These are phyloP conservation scores for Corythucha ciliata DNA, from an alignment of 2,888 invertebrate species.

Conservation along the genomic window DNA sequence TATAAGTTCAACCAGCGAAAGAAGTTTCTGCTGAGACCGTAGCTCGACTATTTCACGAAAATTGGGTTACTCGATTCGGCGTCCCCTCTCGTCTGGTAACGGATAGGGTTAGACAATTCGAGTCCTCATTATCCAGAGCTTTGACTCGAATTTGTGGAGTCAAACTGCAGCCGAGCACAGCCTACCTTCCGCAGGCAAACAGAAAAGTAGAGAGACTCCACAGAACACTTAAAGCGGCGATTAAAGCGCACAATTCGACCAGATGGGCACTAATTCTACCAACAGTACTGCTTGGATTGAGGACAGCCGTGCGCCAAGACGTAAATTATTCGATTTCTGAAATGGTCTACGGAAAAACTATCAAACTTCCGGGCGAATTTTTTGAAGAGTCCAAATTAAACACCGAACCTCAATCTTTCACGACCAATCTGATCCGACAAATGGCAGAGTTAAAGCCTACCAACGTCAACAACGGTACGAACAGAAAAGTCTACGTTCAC, in stretches of 20 bases:
- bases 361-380: constrained; percentile 9
- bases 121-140: constrained; percentile 30
- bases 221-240: constrained; percentile 13
- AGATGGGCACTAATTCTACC: constrained; percentile 17
- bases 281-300: constrained; percentile 17
- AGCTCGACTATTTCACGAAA: constrained; percentile 37
- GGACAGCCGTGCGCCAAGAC: constrained; percentile 14
- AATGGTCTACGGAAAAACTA: constrained; percentile 8
- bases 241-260: constrained; percentile 3
- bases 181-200: constrained; percentile 25
- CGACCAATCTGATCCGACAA: too few species aligned
- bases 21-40: constrained; percentile 41
- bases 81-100: constrained; percentile 38
- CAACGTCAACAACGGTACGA: too few species aligned
- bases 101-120: constrained; percentile 41
- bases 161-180: constrained; percentile 34
- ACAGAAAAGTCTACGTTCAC: too few species aligned
- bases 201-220: constrained; percentile 13
- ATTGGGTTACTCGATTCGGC: constrained; percentile 42
- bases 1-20: constrained; percentile 39
- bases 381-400: too few species aligned
- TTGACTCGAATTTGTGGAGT: constrained; percentile 31
- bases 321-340: constrained; percentile 2
- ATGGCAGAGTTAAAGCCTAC: too few species aligned
- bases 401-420: too few species aligned